Evolutionary conservation across 2,888 invertebrate genomes (phyloP), one percentile per base, ranked within the genome.

Genomic region (Sminthurides aquaticus): DNA sequence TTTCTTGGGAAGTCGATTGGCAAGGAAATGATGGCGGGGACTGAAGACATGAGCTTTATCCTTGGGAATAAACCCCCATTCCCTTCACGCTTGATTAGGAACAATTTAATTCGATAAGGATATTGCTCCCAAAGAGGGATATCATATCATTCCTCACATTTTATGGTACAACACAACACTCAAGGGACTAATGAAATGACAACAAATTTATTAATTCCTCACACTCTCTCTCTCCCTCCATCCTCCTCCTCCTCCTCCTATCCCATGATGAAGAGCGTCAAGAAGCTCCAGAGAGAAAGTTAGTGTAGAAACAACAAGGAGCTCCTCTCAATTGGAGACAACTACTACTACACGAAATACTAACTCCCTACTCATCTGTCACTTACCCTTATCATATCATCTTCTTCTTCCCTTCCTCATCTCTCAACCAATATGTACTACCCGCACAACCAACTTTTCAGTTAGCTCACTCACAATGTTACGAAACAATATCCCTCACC

Each of bases 151-250:
- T 69, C 68, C 65, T 69, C 68, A 67, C 68, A 67, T 69, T 65
- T 68, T 70, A 71, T 69, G 67, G 67, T 66, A 68, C 65, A 69
- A 69, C 71, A 71, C 68, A 69, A 67, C 67, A 68, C 71, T 69
- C 71, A 62, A 49, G 71, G 69, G 71, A 71, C 69, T 66, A 69
- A 69, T 71, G 71, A 71, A 69, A 71, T 59, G 68, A 67, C 71
- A 71, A 67, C 66, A 65, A 68, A 71, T 71, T 71, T 71, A 71
- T 71, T 71, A 71, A 71, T 71, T 71, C 68, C 67, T 67, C 65
- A 65, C 69, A 66, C 69, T 58, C 62, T 59, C 61, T 59, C 59
- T 49, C 54, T 18, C 18, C 49, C 15, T 48, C 55, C 49, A 5
- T 34, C 43, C 43, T 34, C n/a, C n/a, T n/a, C n/a, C n/a, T n/a